Conservation (phyloP, 2,113 vertebrate genomes). For the Cheilinus undulatus region DNA sequence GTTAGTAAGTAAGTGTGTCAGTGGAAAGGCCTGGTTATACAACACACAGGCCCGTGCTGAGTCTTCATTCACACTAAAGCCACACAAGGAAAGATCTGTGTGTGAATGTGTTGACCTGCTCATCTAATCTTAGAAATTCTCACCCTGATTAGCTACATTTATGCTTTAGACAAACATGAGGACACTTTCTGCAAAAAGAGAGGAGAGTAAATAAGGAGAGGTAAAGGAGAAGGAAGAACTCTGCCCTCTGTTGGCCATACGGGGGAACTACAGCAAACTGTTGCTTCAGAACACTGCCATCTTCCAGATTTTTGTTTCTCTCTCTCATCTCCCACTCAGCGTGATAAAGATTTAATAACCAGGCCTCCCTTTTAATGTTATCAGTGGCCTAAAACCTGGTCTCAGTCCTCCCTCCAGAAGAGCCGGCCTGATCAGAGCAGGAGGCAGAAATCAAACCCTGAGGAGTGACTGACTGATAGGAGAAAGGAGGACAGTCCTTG, state of each 20-base stretch:
- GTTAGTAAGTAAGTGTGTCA: conserved; percentile 59
- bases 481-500: conserved; percentile 58
- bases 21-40: conserved; percentile 53
- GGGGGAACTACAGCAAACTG: conserved; percentile 24
- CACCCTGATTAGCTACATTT: conserved; percentile 24
- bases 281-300: conserved; percentile 1
- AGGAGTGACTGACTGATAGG: conserved; percentile 52
- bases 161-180: conserved; percentile 21
- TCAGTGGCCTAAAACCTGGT: conserved; percentile 66
- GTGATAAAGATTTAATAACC: conserved; percentile 63
- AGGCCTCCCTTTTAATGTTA: conserved; percentile 66
- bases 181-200: conserved; percentile 7
- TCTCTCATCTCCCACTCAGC: conserved; percentile 70
- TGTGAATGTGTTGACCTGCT: conserved; percentile 29
- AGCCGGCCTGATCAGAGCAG: conserved; percentile 17
- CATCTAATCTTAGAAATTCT: conserved; percentile 43
- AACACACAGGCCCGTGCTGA: conserved; percentile 39
- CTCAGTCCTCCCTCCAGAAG: conserved; percentile 58
- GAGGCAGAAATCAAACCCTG: conserved; percentile 55
- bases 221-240: conserved; percentile 46
- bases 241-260: conserved; percentile 58
- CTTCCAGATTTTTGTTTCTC: conserved; percentile 20
- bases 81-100: conserved; percentile 28
- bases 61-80: conserved; percentile 21
- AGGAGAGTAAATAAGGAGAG: conserved; percentile 9